Base-by-base conservation (phyloP, 2,888 invertebrate genomes). In the Alentia gelatinosa region DNA sequence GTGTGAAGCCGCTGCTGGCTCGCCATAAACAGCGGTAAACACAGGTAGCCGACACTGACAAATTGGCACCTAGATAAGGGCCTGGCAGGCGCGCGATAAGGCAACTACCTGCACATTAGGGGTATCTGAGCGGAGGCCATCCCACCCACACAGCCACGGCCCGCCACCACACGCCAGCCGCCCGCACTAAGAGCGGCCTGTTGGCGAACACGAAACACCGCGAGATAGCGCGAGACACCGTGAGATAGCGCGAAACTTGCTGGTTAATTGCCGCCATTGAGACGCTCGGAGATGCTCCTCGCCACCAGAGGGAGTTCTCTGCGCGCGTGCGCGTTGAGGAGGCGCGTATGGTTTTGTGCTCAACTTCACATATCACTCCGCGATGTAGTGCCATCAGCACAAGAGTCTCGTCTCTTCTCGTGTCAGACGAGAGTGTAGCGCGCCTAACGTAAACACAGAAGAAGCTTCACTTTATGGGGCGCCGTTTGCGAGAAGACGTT, bases 361-460 rank as follows among this genome's bases (percentile, higher is more conserved):
- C 37, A 79, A 86, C 86, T 86, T 86, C 47, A 86, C 86, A 12
- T 86, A 86, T 86, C 86, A 86, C 47, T 86, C 50, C 86, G 47
- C 47, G 47, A 86, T 86, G 86, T 86, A 50, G 86, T 42, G 86
- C 86, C 86, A 47, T 86, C 86, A 86, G n/a, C 86, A 86, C 86
- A 19, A 42, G 86, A 15, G n/a, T 1, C 56, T 56, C 5, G 3
- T 4, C 56, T 56, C 56, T 19, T 1, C 5, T 56, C n/a, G 56
- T 12, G 19, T 56, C 19, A 56, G 56, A 56, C n/a, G n/a, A n/a
- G n/a, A n/a, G n/a, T n/a, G n/a, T n/a, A n/a, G n/a, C n/a, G n/a
- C n/a, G n/a, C n/a, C n/a, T n/a, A n/a, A n/a, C n/a, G n/a, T n/a
- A n/a, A n/a, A n/a, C n/a, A n/a, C n/a, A n/a, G n/a, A n/a, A n/a